phyloP scores from a whole-genome alignment of 2,888 invertebrate species.

The Netelia fuscicornis region DNA sequence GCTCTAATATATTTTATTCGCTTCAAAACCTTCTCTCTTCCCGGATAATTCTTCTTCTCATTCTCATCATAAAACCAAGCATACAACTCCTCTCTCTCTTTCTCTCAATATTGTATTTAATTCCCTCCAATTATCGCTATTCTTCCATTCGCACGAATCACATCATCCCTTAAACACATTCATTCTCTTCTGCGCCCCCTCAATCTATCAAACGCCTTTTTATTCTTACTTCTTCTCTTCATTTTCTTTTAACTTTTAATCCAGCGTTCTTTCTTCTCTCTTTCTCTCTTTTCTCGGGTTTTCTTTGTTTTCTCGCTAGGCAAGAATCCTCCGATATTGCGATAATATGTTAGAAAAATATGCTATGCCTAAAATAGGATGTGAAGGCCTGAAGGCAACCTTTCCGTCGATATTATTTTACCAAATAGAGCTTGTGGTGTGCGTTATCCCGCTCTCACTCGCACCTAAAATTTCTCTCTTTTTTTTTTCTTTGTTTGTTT shows the following conservation, averaged over 20 bases:
- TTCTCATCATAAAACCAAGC: conserved; percentile 65
- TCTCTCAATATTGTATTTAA: conserved; percentile 42
- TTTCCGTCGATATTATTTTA: conserved; percentile 80
- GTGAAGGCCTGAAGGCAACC: conserved; percentile 83
- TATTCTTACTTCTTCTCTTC: conserved; percentile 48
- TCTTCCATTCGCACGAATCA: conserved; percentile 56
- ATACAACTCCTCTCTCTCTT: conserved; percentile 22
- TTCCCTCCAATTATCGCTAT: conserved; percentile 63
- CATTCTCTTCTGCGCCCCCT: conserved; percentile 62
- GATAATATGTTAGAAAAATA: conserved; percentile 84
- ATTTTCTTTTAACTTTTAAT: no score
- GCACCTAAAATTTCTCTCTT: conserved; percentile 17
- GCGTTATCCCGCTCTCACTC: conserved; percentile 64
- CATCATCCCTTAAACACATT: conserved; percentile 37
- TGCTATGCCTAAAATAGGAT: conserved; percentile 85
- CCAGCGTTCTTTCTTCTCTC: conserved; percentile 33
- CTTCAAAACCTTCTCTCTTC: conserved; percentile 34
- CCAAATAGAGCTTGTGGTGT: conserved; percentile 72
- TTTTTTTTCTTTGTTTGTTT: conserved; percentile 25
- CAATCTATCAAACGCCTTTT: conserved; percentile 60
- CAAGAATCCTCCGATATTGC: conserved; percentile 83
- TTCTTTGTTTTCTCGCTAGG: conserved; percentile 77
- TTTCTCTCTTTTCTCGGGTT: conserved; percentile 68
- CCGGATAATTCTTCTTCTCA: conserved; percentile 44
- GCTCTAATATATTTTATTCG: conserved; percentile 56